Percentiles rank a stretch among this genome's conserved stretches.
phyloP scores from a whole-genome alignment of 2,888 invertebrate genomes.

The Nemapogon koenigi region DNA sequence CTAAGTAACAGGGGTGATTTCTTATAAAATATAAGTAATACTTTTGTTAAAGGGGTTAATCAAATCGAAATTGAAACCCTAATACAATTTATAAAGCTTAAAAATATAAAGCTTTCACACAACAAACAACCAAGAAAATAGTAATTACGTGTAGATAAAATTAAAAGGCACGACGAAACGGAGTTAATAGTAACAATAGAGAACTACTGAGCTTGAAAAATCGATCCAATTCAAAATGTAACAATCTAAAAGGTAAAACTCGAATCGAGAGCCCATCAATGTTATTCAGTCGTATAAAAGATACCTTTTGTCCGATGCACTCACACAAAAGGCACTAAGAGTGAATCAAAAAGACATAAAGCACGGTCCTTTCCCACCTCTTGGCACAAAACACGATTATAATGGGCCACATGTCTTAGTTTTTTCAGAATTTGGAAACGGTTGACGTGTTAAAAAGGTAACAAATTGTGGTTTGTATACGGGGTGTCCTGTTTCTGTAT shows the following conservation, averaged over 20 bases:
- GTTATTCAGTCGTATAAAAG: constrained; percentile 48
- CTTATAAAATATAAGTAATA: too few species aligned
- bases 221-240: constrained; percentile 44
- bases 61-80: too few species aligned
- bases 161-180: constrained; percentile 30
- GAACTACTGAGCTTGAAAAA: constrained; percentile 62
- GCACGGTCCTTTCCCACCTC: constrained; percentile 32
- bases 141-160: constrained; percentile 8
- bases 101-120: neutral
- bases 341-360: constrained; percentile 65
- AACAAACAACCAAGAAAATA: constrained; percentile 6
- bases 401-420: constrained; percentile 49
- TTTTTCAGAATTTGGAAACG: constrained; percentile 42
- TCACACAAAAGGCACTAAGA: constrained; percentile 49
- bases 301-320: constrained; percentile 35
- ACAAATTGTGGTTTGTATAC: constrained; percentile 35
- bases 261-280: constrained; percentile 33
- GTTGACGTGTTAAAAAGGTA: constrained; percentile 63
- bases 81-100: too few species aligned
- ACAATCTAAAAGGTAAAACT: constrained; percentile 28
- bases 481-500: constrained; percentile 31
- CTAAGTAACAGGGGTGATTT: too few species aligned
- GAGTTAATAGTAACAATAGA: constrained; percentile 48
- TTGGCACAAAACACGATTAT: constrained; percentile 46
- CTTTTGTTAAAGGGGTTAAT: too few species aligned